phyloP scores from a whole-genome alignment of 2,888 invertebrate species.

The Pterostichus niger region DNA sequence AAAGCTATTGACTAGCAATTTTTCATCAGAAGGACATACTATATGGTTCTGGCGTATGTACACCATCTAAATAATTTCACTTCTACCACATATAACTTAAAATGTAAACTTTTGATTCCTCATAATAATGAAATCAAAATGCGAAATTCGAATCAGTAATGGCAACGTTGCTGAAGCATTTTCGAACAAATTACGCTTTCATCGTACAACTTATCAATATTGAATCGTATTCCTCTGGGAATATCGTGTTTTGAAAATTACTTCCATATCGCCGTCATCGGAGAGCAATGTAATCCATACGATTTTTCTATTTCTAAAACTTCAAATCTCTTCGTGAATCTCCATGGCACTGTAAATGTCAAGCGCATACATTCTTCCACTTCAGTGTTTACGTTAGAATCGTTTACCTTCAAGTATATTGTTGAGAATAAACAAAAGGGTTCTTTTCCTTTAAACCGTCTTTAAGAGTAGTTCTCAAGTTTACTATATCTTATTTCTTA shows the following conservation, averaged over 20 bases:
- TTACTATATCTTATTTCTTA: no score
- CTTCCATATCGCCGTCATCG: constrained; percentile 1
- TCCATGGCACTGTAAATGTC: constrained; percentile 2
- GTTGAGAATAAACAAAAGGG: no score
- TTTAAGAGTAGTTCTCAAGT: no score
- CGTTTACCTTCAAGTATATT: no score
- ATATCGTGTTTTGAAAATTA: constrained; percentile 48
- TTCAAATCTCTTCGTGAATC: constrained; percentile 25
- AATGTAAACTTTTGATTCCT: background rate
- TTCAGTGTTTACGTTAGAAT: no score
- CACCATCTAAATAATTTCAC: no score
- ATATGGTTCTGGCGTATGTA: no score
- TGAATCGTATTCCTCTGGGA: constrained; percentile 31
- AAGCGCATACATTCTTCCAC: background rate
- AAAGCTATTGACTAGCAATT: no score
- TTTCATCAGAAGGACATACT: no score
- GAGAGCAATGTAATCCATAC: constrained; percentile 37
- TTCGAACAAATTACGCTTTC: constrained; percentile 32
- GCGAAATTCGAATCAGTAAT: background rate
- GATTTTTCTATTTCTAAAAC: constrained; percentile 45
- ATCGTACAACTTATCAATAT: constrained; percentile 33
- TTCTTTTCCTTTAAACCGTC: no score
- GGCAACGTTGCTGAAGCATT: background rate
- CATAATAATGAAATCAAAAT: background rate
- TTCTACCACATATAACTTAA: no score